Evolutionary conservation across 2,888 invertebrate genomes (phyloP), one percentile per base, ranked within the genome.

Genomic region (Schizotus pectinicornis): DNA sequence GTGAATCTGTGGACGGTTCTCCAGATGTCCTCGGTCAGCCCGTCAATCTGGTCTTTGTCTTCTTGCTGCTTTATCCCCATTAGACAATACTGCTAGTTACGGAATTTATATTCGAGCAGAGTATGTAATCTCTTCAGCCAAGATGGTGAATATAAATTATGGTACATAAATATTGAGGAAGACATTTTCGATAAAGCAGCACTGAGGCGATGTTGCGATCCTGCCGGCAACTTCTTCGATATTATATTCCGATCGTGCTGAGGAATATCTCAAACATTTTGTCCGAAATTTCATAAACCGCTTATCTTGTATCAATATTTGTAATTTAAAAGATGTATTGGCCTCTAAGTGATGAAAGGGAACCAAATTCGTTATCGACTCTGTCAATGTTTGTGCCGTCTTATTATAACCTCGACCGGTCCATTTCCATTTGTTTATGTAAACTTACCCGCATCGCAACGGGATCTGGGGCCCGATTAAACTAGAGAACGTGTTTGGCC

Each of bases 291-390:
- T 78, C 77, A 78, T 78, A 77, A 78, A 76, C 75, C 76, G 75
- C 77, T 78, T 79, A 79, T 78, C 79, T 77, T 77, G 76, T 79
- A 78, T 79, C 79, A 79, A 79, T 79, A 79, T 79, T 79, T 79
- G 79, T 77, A 77, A 77, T 78, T 77, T 76, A 71, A 68, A 75
- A 77, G 76, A 77, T 71, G 73, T 73, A 77, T 78, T 74, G 74
- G 73, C 65, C 59, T 54, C 50, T 48, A 55, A 36, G 60, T 63
- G 66, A 65, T 55, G 59, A 62, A 57, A 61, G 37, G 39, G 45
- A 43, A 58, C 56, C 49, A 54, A 65, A 62, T 56, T 59, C 58
- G 62, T 63, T 62, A 65, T 62, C 62, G 52, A 33, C 49, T 53
- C 52, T 60, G 66, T 67, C 67, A 68, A 68, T 68, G 64, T 68